phyloP scores from a whole-genome alignment of 2,888 invertebrate genomes.

The Platynereis dumerilii region DNA sequence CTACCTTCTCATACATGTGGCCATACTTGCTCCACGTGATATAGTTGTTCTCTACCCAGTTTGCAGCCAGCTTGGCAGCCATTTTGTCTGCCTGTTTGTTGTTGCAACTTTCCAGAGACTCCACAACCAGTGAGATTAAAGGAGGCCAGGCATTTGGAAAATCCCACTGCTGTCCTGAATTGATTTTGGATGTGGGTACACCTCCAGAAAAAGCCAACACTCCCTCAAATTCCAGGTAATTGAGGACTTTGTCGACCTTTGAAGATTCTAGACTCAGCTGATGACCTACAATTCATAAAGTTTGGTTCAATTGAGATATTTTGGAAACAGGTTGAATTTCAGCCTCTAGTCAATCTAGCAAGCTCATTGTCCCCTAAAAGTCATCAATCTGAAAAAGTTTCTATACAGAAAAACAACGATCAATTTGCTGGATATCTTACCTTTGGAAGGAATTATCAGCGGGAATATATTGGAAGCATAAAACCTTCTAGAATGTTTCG shows the following conservation, averaged over 20 bases:
- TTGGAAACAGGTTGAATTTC: no score
- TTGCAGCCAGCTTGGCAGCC: slow-evolving; percentile 76
- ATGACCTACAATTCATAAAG: no score
- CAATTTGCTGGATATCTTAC: no score
- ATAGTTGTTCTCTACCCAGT: slow-evolving; percentile 71
- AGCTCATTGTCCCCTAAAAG: no score
- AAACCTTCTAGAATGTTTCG: slow-evolving; percentile 43
- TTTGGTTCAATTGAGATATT: no score
- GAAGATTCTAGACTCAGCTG: no score
- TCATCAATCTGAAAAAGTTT: no score
- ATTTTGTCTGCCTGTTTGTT: slow-evolving; percentile 71
- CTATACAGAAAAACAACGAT: no score
- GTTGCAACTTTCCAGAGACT: slow-evolving; percentile 76
- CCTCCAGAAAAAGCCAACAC: slow-evolving; percentile 42
- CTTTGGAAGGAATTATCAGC: slow-evolving; percentile 31
- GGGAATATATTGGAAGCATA: slow-evolving; percentile 62
- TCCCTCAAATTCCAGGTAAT: not conserved
- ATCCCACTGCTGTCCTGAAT: slow-evolving; percentile 64
- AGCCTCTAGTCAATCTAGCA: no score
- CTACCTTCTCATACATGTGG: slow-evolving; percentile 65
- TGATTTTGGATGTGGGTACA: slow-evolving; percentile 55
- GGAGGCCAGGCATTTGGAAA: slow-evolving; percentile 91
- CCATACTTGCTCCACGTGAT: slow-evolving; percentile 54
- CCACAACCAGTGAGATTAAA: slow-evolving; percentile 82
- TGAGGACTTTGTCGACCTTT: no score